Evolutionary conservation across 2,888 invertebrate genomes (phyloP).

Genomic region (Marasmarcha lunaedactyla): DNA sequence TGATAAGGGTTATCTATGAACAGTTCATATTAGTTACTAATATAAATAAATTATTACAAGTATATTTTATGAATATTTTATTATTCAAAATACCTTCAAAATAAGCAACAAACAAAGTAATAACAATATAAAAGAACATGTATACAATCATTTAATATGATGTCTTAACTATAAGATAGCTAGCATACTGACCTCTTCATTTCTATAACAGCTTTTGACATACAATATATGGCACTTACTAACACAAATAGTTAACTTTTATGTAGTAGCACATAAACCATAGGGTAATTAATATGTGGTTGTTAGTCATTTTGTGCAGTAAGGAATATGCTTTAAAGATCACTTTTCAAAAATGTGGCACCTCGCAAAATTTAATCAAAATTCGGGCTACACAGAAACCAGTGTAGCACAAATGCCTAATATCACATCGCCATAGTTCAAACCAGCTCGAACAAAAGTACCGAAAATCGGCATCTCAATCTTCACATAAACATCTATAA

Average conservation of each 20-base stretch:
- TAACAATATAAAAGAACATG: constrained; percentile 61
- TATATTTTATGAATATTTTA: constrained; percentile 27
- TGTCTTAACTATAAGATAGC: background rate
- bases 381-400: too few species aligned
- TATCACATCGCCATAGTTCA: too few species aligned
- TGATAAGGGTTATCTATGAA: background rate
- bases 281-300: too few species aligned
- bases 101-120: constrained; percentile 64
- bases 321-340: background rate
- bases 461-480: too few species aligned
- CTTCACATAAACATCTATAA: too few species aligned
- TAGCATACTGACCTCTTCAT: background rate
- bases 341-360: too few species aligned
- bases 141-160: constrained; percentile 24
- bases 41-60: constrained; percentile 21
- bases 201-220: background rate
- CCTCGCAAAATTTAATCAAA: too few species aligned
- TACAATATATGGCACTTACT: constrained; percentile 31
- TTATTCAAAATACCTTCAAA: constrained; percentile 64
- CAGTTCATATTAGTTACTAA: constrained; percentile 34
- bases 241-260: background rate
- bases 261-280: too few species aligned
- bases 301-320: background rate
- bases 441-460: too few species aligned
- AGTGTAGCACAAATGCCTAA: too few species aligned